Evolutionary conservation across 2,797 vertebrate species (phyloP).

Genomic region (Podarcis siculus): DNA sequence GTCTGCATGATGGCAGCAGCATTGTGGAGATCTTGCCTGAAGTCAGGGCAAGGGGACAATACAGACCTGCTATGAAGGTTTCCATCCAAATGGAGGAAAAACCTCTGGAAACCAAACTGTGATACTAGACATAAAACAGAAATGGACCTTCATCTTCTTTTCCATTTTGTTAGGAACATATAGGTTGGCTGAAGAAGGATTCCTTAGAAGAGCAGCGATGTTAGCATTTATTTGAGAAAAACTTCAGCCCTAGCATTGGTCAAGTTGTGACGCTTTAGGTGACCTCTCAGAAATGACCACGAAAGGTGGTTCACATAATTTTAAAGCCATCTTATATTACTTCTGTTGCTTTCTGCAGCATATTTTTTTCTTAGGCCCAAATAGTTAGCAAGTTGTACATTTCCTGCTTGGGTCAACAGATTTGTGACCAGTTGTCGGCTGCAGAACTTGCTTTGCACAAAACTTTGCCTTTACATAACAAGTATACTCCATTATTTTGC

Average conservation of each 20-base stretch:
- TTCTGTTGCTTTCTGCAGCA: background rate
- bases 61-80: too few species aligned
- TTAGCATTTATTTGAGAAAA: conserved; percentile 57
- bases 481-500: conserved; percentile 23
- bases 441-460: background rate
- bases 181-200: too few species aligned
- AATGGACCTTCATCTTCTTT: conserved; percentile 19
- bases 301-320: background rate
- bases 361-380: conserved; percentile 23
- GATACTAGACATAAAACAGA: too few species aligned
- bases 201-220: background rate
- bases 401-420: background rate
- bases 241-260: conserved; percentile 41
- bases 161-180: conserved; percentile 36
- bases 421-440: conserved; percentile 1
- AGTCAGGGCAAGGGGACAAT: too few species aligned
- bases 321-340: background rate
- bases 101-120: too few species aligned
- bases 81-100: too few species aligned
- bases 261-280: conserved; percentile 44
- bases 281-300: conserved; percentile 32
- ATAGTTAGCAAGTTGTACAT: conserved; percentile 32
- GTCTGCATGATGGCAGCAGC: too few species aligned
- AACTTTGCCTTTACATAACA: background rate
- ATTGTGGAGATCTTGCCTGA: too few species aligned